A percentile compares a stretch with the other conserved stretches of the same genome.
Evolutionary conservation across 1,140 invertebrate species (phyloP).

Genomic region (Sarcophaga peregrina): DNA sequence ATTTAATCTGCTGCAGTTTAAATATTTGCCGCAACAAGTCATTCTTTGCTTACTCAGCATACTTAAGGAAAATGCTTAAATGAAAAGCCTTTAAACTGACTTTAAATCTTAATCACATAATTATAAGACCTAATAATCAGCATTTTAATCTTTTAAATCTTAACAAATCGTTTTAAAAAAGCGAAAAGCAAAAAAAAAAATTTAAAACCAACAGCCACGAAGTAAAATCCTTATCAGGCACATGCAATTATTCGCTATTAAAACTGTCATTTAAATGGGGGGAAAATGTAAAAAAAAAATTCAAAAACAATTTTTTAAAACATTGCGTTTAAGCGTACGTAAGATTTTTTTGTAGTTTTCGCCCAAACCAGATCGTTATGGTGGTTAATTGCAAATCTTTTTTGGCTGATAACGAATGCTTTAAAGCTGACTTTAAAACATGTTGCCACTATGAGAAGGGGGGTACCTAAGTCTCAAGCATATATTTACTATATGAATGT

Average conservation of each 20-base stretch:
- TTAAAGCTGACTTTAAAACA: background rate
- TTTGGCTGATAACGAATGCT: background rate
- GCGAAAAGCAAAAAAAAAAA: background rate
- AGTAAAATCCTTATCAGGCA: background rate
- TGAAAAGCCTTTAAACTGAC: background rate
- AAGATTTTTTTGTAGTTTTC: background rate
- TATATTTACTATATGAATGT: no score
- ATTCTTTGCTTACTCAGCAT: no score
- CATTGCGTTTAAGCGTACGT: background rate
- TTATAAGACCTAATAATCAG: background rate
- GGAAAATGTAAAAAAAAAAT: no score
- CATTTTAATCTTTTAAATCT: constrained; percentile 1
- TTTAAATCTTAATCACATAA: constrained; percentile 14
- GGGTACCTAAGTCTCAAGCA: no score
- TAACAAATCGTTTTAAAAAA: constrained; percentile 13
- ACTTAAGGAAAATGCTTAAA: no score
- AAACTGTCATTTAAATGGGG: background rate
- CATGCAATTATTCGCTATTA: background rate
- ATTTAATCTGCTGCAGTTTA: no score
- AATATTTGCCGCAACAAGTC: no score
- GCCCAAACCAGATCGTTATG: background rate
- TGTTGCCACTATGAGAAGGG: background rate
- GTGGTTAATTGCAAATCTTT: background rate
- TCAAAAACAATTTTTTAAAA: no score
- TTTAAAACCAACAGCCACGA: background rate